Conservation (phyloP, 2,113 vertebrate species). For the Meriones unguiculatus region DNA sequence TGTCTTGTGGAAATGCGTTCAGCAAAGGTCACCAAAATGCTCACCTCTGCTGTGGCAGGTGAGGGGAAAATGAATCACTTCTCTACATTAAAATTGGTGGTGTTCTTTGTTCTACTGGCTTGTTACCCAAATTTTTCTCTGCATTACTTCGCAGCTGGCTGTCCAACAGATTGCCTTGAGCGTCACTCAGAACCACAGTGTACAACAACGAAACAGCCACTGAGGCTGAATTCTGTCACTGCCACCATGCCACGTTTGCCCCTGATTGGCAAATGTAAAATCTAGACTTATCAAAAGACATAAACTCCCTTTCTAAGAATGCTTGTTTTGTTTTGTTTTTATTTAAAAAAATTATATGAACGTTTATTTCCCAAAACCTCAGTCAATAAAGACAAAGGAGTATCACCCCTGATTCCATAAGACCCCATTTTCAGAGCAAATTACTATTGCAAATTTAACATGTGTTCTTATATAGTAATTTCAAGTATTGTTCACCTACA, state of each 20-base stretch:
- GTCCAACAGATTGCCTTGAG: not conserved
- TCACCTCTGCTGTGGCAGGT: accelerated
- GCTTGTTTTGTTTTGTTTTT: not conserved
- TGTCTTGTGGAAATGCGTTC: not conserved
- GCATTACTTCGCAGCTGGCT: not conserved
- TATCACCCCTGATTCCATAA: not conserved
- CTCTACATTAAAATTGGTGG: not conserved
- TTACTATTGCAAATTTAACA: not conserved
- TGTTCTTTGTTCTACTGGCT: not conserved
- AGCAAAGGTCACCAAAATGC: not conserved
- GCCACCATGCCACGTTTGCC: not conserved
- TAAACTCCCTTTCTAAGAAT: not conserved
- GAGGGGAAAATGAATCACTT: constrained; percentile 34
- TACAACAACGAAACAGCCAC: not conserved
- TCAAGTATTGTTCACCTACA: not conserved
- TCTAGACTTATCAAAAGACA: not conserved
- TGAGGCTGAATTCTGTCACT: not conserved
- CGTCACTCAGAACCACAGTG: not conserved
- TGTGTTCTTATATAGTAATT: not conserved
- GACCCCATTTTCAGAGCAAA: not conserved
- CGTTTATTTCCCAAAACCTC: not conserved
- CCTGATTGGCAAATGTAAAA: constrained; percentile 3
- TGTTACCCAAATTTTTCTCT: not conserved
- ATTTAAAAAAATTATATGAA: not conserved
- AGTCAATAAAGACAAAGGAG: constrained; percentile 6